These are phyloP conservation scores for Cygnus buccinator DNA, from an alignment of 2,113 vertebrate genomes.

Conservation along the genomic window DNA sequence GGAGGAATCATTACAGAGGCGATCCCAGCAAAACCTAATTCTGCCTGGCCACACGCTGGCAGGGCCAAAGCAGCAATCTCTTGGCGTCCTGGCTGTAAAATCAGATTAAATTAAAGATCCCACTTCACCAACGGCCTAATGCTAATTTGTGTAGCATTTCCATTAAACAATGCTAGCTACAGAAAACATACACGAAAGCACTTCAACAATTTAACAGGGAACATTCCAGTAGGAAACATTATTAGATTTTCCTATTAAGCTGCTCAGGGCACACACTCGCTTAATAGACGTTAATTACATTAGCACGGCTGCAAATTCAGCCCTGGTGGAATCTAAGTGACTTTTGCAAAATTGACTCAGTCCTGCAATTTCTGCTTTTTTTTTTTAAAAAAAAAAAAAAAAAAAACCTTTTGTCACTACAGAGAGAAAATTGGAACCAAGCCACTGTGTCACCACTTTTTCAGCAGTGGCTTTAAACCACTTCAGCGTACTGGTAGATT, in stretches of 20 bases:
- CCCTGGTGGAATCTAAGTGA: conserved; percentile 48
- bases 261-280: background rate
- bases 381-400: background rate
- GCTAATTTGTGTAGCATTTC: conserved; percentile 78
- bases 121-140: conserved; percentile 71
- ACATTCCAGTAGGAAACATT: conserved; percentile 65
- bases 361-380: background rate
- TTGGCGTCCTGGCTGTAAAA: conserved; percentile 70
- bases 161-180: conserved; percentile 73
- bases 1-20: conserved; percentile 58
- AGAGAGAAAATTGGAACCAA: background rate
- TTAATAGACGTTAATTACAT: conserved; percentile 73
- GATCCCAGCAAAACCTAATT: conserved; percentile 55
- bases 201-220: conserved; percentile 27
- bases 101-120: conserved; percentile 79
- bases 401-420: background rate
- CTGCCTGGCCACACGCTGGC: conserved; percentile 49
- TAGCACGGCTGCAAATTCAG: conserved; percentile 60
- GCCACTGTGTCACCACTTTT: background rate
- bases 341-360: conserved; percentile 46
- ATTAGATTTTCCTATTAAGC: conserved; percentile 76
- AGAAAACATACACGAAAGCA: conserved; percentile 49
- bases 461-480: background rate
- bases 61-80: background rate
- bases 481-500: background rate